Evolutionary conservation across 2,113 vertebrate species (phyloP), one percentile per base, ranked within the genome.

Genomic region (Syngnathus typhle): DNA sequence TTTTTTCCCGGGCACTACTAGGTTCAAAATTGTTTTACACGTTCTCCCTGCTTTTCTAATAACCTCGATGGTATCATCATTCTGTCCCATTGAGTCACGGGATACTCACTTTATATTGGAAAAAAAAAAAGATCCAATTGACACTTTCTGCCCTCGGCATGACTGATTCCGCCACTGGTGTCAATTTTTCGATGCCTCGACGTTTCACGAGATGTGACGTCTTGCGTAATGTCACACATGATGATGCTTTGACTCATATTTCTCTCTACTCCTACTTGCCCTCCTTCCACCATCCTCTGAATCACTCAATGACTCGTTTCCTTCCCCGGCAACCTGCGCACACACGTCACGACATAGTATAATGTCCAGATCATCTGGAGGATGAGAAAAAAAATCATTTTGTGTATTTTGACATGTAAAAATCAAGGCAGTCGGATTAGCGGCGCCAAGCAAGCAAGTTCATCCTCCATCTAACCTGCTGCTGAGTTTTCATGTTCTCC

Each of bases 281-380:
- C 10, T 6, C 23, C 62, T 18, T 16, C 21, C 41, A 23, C 15
- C 60, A 32, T 27, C 32, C 41, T 63, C 65, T 54, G 68, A 70
- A 62, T 76, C 62, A 38, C 78, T 86, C 77, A 82, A 74, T 79
- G 76, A 68, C 64, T 74, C 69, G 69, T 73, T 81, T 83, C 79
- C 84, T 71, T 54, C 64, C 52, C 59, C 70, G 70, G 7, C 73
- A 49, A 49, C 47, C 47, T 49, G 71, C 74, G 61, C 72, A 63
- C 43, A 68, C 71, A 59, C 49, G 16, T 66, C 51, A 65, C 58
- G 32, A 74, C 71, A 63, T 63, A 36, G 7, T 27, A 27, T 32
- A 32, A 32, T 32, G 27, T 32, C 27, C 27, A 58, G 44, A n/a
- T 62, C 55, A 75, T 63, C 43, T 60, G 44, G 19, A 41, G 19